A percentile compares a stretch with the other conserved stretches of the same genome.
Conservation (phyloP, 2,113 vertebrate genomes). For the Pygoscelis adeliae region DNA sequence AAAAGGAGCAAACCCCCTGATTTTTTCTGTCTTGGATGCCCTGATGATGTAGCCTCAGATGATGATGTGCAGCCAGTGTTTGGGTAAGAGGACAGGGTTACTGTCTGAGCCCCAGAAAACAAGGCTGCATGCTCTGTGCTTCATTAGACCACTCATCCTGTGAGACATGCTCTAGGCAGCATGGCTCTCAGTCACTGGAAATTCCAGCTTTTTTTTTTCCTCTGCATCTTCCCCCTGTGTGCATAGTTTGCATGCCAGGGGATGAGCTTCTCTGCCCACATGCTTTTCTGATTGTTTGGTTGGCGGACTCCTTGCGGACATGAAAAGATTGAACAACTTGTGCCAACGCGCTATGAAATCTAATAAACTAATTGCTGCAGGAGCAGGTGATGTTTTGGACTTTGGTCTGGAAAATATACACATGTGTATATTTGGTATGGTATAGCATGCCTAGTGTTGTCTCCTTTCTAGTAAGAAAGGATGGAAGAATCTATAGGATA, state of each 20-base stretch:
- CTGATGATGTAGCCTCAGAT: neutral
- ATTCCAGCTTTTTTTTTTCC: conserved; percentile 1
- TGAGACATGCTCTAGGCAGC: neutral
- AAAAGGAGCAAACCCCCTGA: neutral
- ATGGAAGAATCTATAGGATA: neutral
- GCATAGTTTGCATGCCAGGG: conserved; percentile 19
- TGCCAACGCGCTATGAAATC: neutral
- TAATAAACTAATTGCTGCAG: neutral
- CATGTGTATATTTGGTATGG: accelerated
- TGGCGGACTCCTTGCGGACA: neutral
- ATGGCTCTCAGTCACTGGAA: neutral
- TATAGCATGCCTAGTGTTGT: accelerated
- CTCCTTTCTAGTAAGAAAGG: neutral
- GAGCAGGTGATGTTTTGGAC: neutral
- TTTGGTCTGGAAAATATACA: neutral
- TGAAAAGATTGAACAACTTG: neutral
- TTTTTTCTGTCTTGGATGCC: neutral
- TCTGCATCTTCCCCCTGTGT: neutral
- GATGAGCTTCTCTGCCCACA: neutral
- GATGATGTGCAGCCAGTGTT: neutral
- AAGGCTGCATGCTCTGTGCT: neutral
- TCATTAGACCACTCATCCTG: neutral
- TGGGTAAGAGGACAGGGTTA: accelerated
- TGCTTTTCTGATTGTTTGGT: neutral
- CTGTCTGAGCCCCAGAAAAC: neutral